Evolutionary conservation across 2,888 invertebrate species (phyloP).

Genomic region (Lobophora halterata): DNA sequence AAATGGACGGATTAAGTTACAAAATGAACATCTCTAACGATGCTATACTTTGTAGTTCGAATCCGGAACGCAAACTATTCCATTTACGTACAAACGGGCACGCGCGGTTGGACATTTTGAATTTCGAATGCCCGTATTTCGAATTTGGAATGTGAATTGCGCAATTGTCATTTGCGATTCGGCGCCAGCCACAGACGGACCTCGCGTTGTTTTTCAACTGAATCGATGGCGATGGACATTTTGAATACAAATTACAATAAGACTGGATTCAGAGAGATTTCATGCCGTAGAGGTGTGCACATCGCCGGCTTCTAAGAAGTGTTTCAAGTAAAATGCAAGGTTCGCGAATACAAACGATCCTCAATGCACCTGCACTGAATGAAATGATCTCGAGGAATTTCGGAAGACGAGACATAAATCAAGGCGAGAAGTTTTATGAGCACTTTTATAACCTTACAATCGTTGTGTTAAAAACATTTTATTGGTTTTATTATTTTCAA

Average conservation of each 20-base stretch:
- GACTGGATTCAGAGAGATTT: conserved; percentile 54
- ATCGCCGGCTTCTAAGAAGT: conserved; percentile 51
- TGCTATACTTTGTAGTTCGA: conserved; percentile 50
- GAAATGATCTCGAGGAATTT: conserved; percentile 41
- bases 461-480: conserved; percentile 38
- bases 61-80: conserved; percentile 52
- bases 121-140: conserved; percentile 62
- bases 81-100: conserved; percentile 46
- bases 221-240: conserved; percentile 52
- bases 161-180: conserved; percentile 67
- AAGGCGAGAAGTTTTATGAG: conserved; percentile 40
- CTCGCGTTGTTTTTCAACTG: conserved; percentile 60
- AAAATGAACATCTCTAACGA: not conserved
- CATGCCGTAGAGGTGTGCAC: conserved; percentile 41
- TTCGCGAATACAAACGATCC: conserved; percentile 66
- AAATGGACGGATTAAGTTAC: not conserved
- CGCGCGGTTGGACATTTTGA: conserved; percentile 55
- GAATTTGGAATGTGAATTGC: conserved; percentile 65
- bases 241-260: conserved; percentile 67
- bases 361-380: conserved; percentile 61
- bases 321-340: conserved; percentile 47
- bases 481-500: no score
- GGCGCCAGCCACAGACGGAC: conserved; percentile 65
- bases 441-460: conserved; percentile 42
- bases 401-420: conserved; percentile 45